Evolutionary conservation across 1,140 invertebrate genomes (phyloP), one percentile per base, ranked within the genome.

Genomic region (Drosophila melanica): DNA sequence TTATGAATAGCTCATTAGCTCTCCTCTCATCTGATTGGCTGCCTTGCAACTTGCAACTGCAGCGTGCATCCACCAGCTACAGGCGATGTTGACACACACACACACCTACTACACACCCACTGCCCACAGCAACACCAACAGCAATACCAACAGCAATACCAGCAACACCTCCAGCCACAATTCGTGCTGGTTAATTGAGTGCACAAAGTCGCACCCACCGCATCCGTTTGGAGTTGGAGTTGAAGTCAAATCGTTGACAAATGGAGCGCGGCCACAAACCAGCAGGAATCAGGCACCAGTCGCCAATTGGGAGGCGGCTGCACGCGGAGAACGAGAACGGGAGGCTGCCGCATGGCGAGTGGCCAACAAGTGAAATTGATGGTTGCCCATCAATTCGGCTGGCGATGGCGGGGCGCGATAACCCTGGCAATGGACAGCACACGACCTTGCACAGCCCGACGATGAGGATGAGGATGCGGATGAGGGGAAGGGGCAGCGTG

Each of bases 331-430:
- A 10, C 10, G 41, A 10, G 35, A n/a, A n/a, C 12, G 6, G 54
- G 45, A 6, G 27, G 8, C 42, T 20, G 54, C n/a, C n/a, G n/a
- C 2, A 41, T 70, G 41, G 45, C 59, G 54, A 50, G 27, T 65
- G 79, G 66, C 63, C 79, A 87, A 79, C 84, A 73, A 84, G 81
- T 79, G 74, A 85, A 90, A 90, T 90, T 90, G 89, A 90, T 90
- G 89, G 79, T 75, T 81, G 73, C 72, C 77, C 79, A 90, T 90
- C 87, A 90, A 90, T 90, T 90, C 81, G 82, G 86, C 75, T 71
- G 66, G 55, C 58, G 59, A 63, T 77, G 64, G 59, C 65, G 63
- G 30, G 35, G 42, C 77, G 75, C 77, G 85, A 85, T 84, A 79
- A 55, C 50, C 77, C 59, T 54, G 63, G 51, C 65, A 30, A 48